phyloP scores from a whole-genome alignment of 2,797 vertebrate genomes.

The Lepus townsendii region DNA sequence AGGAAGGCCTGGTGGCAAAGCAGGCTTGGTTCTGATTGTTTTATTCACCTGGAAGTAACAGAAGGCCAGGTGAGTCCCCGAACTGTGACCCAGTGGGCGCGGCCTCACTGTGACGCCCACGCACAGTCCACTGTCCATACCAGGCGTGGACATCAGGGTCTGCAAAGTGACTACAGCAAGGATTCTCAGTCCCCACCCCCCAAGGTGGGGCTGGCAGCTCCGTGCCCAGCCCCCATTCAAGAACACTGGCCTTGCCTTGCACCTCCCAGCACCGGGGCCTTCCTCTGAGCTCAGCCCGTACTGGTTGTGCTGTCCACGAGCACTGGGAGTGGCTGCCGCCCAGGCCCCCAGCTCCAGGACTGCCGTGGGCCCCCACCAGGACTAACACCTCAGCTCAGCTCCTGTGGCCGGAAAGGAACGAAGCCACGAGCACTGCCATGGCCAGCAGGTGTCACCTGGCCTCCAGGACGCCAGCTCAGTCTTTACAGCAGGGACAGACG shows the following conservation, averaged over 20 bases:
- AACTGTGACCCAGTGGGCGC: too few relatives aligned
- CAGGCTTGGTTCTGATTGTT: not conserved
- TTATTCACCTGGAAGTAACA: not conserved
- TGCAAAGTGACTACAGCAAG: too few relatives aligned
- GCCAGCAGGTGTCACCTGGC: constrained; percentile 61
- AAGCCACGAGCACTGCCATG: rapidly evolving
- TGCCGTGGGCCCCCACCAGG: not conserved
- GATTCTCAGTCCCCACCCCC: too few relatives aligned
- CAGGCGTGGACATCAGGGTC: too few relatives aligned
- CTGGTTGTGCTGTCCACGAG: not conserved
- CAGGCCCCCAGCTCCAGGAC: not conserved
- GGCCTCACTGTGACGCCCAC: too few relatives aligned
- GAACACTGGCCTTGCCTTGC: too few relatives aligned
- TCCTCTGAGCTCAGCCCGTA: not conserved
- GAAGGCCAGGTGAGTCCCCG: not conserved
- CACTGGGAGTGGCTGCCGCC: not conserved
- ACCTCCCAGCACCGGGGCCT: not conserved
- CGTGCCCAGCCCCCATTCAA: too few relatives aligned
- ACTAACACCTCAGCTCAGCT: not conserved
- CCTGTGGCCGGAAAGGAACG: not conserved
- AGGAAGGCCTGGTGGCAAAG: not conserved
- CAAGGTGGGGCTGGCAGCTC: too few relatives aligned
- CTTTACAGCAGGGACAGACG: not conserved
- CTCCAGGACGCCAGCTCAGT: too few relatives aligned
- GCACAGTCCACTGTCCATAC: too few relatives aligned